Conservation (phyloP, 2,113 vertebrate genomes). For the Cryptotis parvus region DNA sequence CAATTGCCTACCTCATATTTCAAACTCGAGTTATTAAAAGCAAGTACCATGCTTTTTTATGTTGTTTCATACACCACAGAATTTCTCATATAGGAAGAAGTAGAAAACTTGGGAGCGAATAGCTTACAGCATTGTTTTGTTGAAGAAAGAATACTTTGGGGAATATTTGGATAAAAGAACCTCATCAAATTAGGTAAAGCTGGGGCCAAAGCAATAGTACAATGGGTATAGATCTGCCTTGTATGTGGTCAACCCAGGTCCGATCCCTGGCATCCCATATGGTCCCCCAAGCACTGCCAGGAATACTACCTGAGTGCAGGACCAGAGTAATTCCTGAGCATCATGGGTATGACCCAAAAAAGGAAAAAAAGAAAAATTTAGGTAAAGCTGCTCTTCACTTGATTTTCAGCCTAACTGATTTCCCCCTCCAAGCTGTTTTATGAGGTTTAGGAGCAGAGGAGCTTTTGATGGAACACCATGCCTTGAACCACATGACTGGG, state of each 20-base stretch:
- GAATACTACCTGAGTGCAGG: no score
- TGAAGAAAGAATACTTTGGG: background rate
- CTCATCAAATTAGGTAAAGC: background rate
- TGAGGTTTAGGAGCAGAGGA: background rate
- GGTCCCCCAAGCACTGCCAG: no score
- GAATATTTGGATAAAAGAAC: background rate
- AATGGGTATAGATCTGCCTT: no score
- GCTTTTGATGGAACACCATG: background rate
- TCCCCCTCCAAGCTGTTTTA: background rate
- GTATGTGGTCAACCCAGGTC: no score
- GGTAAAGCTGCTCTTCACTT: background rate
- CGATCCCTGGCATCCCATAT: no score
- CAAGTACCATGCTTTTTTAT: background rate
- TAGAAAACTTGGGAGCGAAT: background rate
- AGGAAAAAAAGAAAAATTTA: no score
- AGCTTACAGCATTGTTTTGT: background rate
- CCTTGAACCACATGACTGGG: background rate
- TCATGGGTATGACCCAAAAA: no score
- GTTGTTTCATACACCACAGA: background rate
- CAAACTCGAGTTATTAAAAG: background rate
- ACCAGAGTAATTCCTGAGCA: no score
- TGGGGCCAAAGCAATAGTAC: no score
- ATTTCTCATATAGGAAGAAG: background rate
- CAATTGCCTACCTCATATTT: background rate
- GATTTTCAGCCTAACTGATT: background rate